Evolutionary conservation across 2,797 vertebrate genomes (phyloP), one percentile per base, ranked within the genome.

Genomic region (Sebastes iracundus): DNA sequence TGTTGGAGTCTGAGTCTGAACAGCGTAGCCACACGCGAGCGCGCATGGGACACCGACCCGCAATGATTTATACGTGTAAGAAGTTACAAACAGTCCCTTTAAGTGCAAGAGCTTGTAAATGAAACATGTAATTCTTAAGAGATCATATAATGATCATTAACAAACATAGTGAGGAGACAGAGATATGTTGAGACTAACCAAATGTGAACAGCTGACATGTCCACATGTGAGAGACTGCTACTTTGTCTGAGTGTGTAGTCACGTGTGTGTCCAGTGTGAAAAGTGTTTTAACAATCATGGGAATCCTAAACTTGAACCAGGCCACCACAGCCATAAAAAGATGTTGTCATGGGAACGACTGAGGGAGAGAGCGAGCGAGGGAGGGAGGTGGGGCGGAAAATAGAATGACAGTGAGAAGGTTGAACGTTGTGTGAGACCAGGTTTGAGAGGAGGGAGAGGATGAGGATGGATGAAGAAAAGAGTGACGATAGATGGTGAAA

Each of bases 281-380:
- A 87, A 82, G 30, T 13, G 46, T 77, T 73, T 76, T 61, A 75
- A 75, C 81, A 80, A 80, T 84, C 85, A 83, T 87, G 83, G 90
- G 84, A 90, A 90, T 89, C 79, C 78, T 87, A 79, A 83, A 90
- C 61, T 88, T 76, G 70, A 91, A 91, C 81, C 79, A 90, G 91
- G 90, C 79, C 88, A 89, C 32, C 1, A 33, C 64, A 72, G 82
- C 82, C 88, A 87, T 82, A 90, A 91, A 92, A 91, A 88, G 80
- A 87, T 53, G 81, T 81, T 81, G 79, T 81, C 87, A 91, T 87
- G 92, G 88, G 89, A 90, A 87, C 63, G 2, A 62, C 28, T 58
- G 33, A 53, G 35, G 7, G 22, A 25, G 52, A 42, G 67, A 55
- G 7, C 35, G 71, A 20, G 55, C 9, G 28, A 13, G 10, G 7